phyloP scores from a whole-genome alignment of 2,113 vertebrate genomes.

The Odontophorus gujanensis region DNA sequence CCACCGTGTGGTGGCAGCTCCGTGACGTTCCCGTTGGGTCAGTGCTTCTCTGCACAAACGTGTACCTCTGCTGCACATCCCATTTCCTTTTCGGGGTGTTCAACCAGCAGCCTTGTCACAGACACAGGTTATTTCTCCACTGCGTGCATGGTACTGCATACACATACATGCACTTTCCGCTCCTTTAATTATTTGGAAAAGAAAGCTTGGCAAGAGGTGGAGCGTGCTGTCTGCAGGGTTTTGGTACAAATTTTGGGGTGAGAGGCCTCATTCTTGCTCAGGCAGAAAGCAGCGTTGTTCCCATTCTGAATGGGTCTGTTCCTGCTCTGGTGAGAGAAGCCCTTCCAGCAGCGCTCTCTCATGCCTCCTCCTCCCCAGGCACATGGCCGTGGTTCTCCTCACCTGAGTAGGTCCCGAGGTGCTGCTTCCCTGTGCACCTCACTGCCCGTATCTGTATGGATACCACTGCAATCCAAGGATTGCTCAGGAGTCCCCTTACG shows the following conservation, averaged over 20 bases:
- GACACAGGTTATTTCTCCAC: not conserved
- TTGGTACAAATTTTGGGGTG: constrained; percentile 19
- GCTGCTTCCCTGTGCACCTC: not conserved
- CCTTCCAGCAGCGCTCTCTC: not conserved
- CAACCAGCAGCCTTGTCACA: not conserved
- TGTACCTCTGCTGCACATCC: not conserved
- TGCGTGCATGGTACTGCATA: not conserved
- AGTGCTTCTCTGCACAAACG: accelerated
- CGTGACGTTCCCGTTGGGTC: not conserved
- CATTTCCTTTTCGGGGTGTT: not conserved
- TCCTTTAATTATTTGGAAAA: not conserved
- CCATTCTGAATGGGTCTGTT: not conserved
- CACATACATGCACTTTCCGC: not conserved
- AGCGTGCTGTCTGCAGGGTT: not conserved
- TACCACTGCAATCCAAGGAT: not conserved
- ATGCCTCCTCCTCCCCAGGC: not conserved
- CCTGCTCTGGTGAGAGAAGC: not conserved
- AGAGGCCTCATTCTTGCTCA: not conserved
- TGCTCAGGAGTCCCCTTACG: not conserved
- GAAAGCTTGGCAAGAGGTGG: not conserved
- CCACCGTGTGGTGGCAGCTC: not conserved
- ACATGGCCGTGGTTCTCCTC: accelerated
- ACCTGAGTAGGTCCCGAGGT: not conserved
- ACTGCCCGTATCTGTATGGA: not conserved
- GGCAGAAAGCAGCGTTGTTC: not conserved